Percentiles rank a stretch among this genome's conserved stretches.
These are phyloP conservation scores for Caenorhabditis virilis DNA, from an alignment of 2,888 invertebrate genomes.

Conservation along the genomic window DNA sequence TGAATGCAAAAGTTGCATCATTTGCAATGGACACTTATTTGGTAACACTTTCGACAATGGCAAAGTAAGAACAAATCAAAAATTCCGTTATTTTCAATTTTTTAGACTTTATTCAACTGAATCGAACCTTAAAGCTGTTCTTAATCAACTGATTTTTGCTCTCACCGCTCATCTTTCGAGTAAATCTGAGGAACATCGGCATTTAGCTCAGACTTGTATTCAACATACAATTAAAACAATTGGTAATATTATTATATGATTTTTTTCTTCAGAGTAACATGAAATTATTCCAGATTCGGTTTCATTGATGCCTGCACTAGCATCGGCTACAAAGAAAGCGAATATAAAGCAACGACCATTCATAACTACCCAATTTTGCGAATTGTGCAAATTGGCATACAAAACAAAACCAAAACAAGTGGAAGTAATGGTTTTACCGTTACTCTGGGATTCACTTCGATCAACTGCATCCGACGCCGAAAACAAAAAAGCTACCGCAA, in stretches of 20 bases:
- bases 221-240: conserved; percentile 41
- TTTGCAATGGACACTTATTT: conserved; percentile 49
- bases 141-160: conserved; percentile 46
- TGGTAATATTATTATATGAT: conserved; percentile 14
- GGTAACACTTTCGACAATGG: conserved; percentile 40
- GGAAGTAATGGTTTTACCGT: conserved; percentile 46
- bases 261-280: background rate
- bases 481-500: conserved; percentile 36
- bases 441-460: conserved; percentile 45
- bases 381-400: conserved; percentile 41
- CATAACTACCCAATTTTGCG: conserved; percentile 31
- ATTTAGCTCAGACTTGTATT: conserved; percentile 41
- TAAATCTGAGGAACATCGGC: conserved; percentile 51
- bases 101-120: conserved; percentile 49
- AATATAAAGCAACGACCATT: conserved; percentile 50
- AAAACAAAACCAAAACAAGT: conserved; percentile 49
- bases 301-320: conserved; percentile 43
- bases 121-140: conserved; percentile 46
- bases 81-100: background rate
- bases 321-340: conserved; percentile 48
- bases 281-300: conserved; percentile 29
- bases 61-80: conserved; percentile 22
- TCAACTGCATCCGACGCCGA: conserved; percentile 38
- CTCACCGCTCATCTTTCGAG: conserved; percentile 49
- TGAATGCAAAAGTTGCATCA: conserved; percentile 47